Conservation (phyloP, 1,140 invertebrate genomes). For the Geopemphigus sp. region DNA sequence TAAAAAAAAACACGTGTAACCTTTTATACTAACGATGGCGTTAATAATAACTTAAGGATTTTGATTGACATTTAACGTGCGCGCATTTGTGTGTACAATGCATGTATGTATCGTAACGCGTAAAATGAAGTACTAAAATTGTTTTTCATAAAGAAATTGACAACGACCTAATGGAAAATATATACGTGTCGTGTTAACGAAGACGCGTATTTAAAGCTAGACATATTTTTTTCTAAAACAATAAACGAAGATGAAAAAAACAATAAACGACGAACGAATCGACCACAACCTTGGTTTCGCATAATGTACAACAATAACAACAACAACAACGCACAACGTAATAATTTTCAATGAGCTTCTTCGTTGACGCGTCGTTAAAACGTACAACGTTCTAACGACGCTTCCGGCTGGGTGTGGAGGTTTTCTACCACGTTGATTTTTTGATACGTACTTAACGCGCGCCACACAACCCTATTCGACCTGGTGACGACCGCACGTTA, state of each 20-base stretch:
- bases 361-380: too few relatives aligned
- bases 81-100: not conserved
- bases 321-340: constrained; percentile 13
- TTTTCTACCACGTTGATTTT: too few relatives aligned
- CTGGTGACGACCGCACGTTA: too few relatives aligned
- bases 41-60: constrained; percentile 6
- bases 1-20: constrained; percentile 14
- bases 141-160: constrained; percentile 8
- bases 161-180: constrained; percentile 31
- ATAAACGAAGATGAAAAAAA: not conserved
- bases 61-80: constrained; percentile 2
- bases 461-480: too few relatives aligned
- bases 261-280: not conserved
- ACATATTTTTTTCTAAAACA: not conserved
- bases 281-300: constrained; percentile 27
- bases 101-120: not conserved
- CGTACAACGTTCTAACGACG: too few relatives aligned
- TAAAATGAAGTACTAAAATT: constrained; percentile 19
- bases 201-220: not conserved
- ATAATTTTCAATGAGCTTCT: constrained; percentile 17
- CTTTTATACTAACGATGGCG: not conserved
- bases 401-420: too few relatives aligned
- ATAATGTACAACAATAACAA: constrained; percentile 27
- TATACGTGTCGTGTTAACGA: not conserved
- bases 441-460: too few relatives aligned